Conservation (phyloP, 2,797 vertebrate species). For the Rhodeus uyekii region DNA sequence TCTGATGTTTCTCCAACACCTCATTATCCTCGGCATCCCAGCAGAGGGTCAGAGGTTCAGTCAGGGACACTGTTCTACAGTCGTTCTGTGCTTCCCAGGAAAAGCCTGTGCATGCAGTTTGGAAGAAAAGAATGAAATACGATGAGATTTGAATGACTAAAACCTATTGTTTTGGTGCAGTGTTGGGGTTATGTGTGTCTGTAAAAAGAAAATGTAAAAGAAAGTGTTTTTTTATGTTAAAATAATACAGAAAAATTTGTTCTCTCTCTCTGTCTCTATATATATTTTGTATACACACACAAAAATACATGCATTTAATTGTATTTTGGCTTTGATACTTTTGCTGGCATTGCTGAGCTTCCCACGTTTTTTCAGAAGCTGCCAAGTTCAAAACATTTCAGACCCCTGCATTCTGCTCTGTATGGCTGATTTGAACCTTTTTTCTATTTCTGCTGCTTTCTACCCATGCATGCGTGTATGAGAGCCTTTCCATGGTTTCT, state of each 20-base stretch:
- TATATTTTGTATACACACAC: too few relatives aligned
- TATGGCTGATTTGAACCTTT: not conserved
- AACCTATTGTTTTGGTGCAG: not conserved
- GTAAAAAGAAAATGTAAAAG: too few relatives aligned
- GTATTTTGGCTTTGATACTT: not conserved
- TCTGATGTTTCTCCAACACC: slow-evolving; percentile 20
- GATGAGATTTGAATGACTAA: not conserved
- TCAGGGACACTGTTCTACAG: slow-evolving; percentile 16
- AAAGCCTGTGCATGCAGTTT: not conserved
- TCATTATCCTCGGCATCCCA: slow-evolving; percentile 32
- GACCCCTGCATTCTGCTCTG: not conserved
- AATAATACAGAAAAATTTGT: too few relatives aligned
- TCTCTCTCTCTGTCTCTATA: too few relatives aligned
- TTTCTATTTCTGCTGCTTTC: not conserved
- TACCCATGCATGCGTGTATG: not conserved
- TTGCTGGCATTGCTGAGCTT: not conserved
- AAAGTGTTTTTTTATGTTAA: too few relatives aligned
- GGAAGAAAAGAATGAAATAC: not conserved
- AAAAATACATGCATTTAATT: too few relatives aligned
- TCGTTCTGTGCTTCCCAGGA: not conserved
- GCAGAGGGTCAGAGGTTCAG: slow-evolving; percentile 38
- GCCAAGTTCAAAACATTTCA: not conserved
- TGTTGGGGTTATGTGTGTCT: too few relatives aligned
- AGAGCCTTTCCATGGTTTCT: not conserved
- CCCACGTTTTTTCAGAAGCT: not conserved